Conservation (phyloP, 2,113 vertebrate species). For the Pelodiscus sinensis region DNA sequence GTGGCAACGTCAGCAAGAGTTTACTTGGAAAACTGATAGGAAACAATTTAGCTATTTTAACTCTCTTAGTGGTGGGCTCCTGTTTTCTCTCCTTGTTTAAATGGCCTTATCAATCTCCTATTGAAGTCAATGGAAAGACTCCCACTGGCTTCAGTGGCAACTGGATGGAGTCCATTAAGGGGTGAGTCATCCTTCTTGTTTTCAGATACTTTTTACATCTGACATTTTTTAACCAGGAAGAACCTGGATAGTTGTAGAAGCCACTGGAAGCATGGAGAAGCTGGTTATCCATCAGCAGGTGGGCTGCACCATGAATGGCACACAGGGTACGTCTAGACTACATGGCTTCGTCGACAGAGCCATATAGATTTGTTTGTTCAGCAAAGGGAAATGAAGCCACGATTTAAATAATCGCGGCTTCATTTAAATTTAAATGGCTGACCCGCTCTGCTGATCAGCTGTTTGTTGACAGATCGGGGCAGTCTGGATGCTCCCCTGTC, state of each 20-base stretch:
- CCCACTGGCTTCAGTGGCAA: background rate
- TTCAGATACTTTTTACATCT: background rate
- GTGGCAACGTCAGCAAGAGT: slow-evolving; percentile 53
- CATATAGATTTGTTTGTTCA: too few relatives aligned
- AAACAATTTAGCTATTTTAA: slow-evolving; percentile 59
- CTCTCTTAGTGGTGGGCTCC: slow-evolving; percentile 30
- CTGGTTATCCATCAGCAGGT: background rate
- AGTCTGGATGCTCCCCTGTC: too few relatives aligned
- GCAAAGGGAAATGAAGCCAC: too few relatives aligned
- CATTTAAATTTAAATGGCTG: too few relatives aligned
- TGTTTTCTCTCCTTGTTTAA: slow-evolving; percentile 50
- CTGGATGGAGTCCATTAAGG: background rate
- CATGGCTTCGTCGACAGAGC: too few relatives aligned
- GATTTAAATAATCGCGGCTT: too few relatives aligned
- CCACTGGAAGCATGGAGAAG: background rate
- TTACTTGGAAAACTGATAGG: slow-evolving; percentile 43
- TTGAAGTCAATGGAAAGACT: slow-evolving; percentile 12
- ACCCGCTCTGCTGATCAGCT: too few relatives aligned
- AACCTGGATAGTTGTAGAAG: rapidly evolving
- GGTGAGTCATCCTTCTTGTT: background rate
- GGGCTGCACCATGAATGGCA: rapidly evolving
- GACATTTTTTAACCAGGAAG: rapidly evolving
- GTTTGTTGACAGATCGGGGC: too few relatives aligned
- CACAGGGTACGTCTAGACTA: too few relatives aligned
- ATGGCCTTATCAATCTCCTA: slow-evolving; percentile 28